Base-by-base conservation (phyloP, 1,140 invertebrate species). In the Muscidifurax raptorellus region DNA sequence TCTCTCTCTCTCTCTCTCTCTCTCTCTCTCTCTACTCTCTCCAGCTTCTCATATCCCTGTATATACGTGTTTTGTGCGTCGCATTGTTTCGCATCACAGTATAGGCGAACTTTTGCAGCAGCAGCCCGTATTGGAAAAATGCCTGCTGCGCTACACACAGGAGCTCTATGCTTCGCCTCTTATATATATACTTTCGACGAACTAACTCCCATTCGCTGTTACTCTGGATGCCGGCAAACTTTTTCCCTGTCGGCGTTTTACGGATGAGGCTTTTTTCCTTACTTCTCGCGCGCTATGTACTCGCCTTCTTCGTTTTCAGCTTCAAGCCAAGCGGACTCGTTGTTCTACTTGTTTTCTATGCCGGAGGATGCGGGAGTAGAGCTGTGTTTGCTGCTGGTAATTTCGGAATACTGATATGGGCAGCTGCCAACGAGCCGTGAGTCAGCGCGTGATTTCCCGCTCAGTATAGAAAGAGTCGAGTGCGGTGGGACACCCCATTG, bases 111-210 rank as follows among this genome's bases (percentile, higher is more conserved):
- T 79, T 22, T n/a, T 22, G 47, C 9, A n/a, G 32, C 18, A 40
- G 30, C n/a, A 18, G 7, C 32, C 2, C 64, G 5, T 18, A 40
- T 79, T 25, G 78, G 78, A 69, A 80, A 80, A 69, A 80, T 28
- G 15, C 18, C 64, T 67, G 78, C 9, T 66, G 9, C 27, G 18
- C 4, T 7, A 2, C 15, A 7, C 1, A 32, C 3, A 9, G 2
- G 1, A 3, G 0, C 27, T 30, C 1, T 3, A 47, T 13, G 4
- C 44, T 47, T 10, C 40, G 1, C 1, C 40, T 44, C 44, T 47
- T 18, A 18, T n/a, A n/a, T n/a, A n/a, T n/a, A n/a, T 47, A 47
- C 44, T 47, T 47, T 59, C 52, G 52, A 22, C 18, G 52, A 59
- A 59, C 18, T 7, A 59, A 59, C 52, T 59, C 36, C 36, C 36